Evolutionary conservation across 2,888 invertebrate species (phyloP), one percentile per base, ranked within the genome.

Genomic region (Chelonus formosanus): DNA sequence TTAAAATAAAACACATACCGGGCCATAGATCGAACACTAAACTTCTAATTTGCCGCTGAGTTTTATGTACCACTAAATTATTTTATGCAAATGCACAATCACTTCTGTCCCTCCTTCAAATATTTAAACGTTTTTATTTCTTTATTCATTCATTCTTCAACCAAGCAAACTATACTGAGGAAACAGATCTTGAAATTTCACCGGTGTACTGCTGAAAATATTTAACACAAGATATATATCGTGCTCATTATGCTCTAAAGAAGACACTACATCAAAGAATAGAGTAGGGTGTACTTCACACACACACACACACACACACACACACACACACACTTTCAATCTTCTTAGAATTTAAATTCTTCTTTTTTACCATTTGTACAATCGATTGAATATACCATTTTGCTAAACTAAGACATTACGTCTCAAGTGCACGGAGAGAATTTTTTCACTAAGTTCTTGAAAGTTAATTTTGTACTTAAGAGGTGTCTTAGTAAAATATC

Each of bases 41-140:
- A 69, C 70, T 75, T 78, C 78, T 83, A 83, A 83, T 83, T 82
- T 79, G 72, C 73, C 74, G 66, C 73, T 73, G 76, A 77, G 78
- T 80, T 83, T 82, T 82, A 82, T 79, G 79, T 75, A 73, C 70
- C 78, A 75, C 76, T 79, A 81, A 83, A 82, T 82, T 79, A 78
- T 77, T 71, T 68, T 74, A 81, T 82, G 83, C 81, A 82, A 81
- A 81, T 81, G 50, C 61, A 61, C 53, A 43, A 43, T 50, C 64
- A 64, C 65, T 60, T 70, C 66, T 63, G 67, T 64, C 63, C 57
- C 69, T 47, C 40, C 52, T 34, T 32, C 8, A 59, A 53, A 66
- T 63, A 63, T 63, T 62, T 63, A 63, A 55, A 61, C 65, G 59
- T 57, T 40, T 32, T 20, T 57, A n/a, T 55, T 47, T 65, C 52